Base-by-base conservation (phyloP, 1,140 invertebrate species). In the Dendroctonus valens region DNA sequence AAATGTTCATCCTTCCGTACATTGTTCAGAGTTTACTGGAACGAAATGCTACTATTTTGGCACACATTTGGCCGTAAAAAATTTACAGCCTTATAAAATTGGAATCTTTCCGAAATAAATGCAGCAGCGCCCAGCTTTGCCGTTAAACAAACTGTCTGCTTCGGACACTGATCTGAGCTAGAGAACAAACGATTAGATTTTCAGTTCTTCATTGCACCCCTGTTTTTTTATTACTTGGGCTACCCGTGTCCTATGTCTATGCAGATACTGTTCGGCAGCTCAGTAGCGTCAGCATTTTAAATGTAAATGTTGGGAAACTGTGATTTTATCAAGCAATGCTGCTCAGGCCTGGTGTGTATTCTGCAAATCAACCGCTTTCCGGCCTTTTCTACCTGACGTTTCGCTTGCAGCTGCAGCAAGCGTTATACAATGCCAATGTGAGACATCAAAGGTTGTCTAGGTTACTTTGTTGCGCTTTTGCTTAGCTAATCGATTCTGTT, bases 61-160 rank as follows among this genome's bases (percentile, higher is more conserved):
- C 52, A 54, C 52, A 54, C 14, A 54, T 44, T 44, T 12, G 12
- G 7, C 55, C 5, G 12, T 58, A 42, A 58, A 58, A 58, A 58
- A 6, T 58, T 58, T 58, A 58, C 55, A 58, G 12, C 41, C 41
- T n/a, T 58, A 58, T 58, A 58, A 58, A 58, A 58, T 58, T 41
- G 42, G 40, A 58, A 48, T 26, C 39, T 8, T 44, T 58, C 26
- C 39, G 41, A 58, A 58, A 14, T 58, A 42, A 39, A 42, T 41
- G 52, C 40, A 9, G 37, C 26, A 26, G 26, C 26, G 40, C 9
- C 15, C 14, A 52, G 39, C 53, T 41, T 11, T 14, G n/a, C 55
- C 15, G 42, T 41, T 39, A 58, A n/a, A 39, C 38, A 26, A 39
- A 26, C 26, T 26, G 55, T 58, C 26, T 41, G 40, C 55, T n/a